These are phyloP conservation scores for Leptodactylus fallax DNA, from an alignment of 2,797 vertebrate species.

Conservation along the genomic window DNA sequence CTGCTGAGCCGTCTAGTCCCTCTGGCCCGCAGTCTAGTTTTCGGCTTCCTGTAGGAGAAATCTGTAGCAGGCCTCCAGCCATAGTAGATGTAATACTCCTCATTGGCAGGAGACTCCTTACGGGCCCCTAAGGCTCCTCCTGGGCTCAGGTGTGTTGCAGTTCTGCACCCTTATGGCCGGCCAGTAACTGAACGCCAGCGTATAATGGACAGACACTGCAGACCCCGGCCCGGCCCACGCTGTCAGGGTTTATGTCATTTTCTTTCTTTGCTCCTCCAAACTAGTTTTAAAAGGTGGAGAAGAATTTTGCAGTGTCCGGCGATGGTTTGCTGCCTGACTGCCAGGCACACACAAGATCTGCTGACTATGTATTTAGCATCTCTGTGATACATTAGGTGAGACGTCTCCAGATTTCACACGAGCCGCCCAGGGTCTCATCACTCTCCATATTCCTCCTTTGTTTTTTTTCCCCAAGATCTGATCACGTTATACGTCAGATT, in stretches of 20 bases:
- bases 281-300: slow-evolving; percentile 9
- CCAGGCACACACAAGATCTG: slow-evolving; percentile 23
- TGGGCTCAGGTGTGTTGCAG: too few species aligned
- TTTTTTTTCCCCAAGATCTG: neutral
- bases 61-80: too few species aligned
- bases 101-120: too few species aligned
- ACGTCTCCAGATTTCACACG: slow-evolving; percentile 74
- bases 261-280: neutral
- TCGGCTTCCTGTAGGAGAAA: too few species aligned
- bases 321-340: neutral
- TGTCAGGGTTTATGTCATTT: neutral
- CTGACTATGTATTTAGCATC: slow-evolving; percentile 68
- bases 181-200: too few species aligned
- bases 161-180: too few species aligned
- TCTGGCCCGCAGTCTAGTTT: too few species aligned
- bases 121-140: too few species aligned
- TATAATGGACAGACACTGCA: neutral
- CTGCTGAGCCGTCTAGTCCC: neutral
- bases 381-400: slow-evolving; percentile 72
- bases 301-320: slow-evolving; percentile 26
- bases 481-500: neutral
- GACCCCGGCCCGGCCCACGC: too few species aligned
- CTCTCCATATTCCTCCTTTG: neutral
- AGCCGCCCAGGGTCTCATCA: neutral
- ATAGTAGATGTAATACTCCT: too few species aligned